Conservation (phyloP, 2,888 invertebrate genomes). For the Meandrusa payeni region DNA sequence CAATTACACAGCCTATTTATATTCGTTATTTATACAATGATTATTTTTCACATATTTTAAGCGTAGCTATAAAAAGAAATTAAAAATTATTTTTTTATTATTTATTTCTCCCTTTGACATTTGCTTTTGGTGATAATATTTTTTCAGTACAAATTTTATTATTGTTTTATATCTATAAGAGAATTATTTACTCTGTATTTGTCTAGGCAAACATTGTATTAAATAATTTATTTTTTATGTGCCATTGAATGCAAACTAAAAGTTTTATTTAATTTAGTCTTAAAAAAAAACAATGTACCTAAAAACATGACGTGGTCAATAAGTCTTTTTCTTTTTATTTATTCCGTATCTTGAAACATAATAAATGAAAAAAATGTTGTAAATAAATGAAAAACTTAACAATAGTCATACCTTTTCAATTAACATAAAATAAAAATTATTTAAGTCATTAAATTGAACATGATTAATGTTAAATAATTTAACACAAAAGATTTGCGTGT, state of each 20-base stretch:
- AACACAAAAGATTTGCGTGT: too few relatives aligned
- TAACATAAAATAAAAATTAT: too few relatives aligned
- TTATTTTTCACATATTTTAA: too few relatives aligned
- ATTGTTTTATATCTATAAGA: not conserved
- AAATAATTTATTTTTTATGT: constrained; percentile 5
- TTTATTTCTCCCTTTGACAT: constrained; percentile 2
- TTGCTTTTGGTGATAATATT: not conserved
- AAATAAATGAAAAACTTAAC: constrained; percentile 12
- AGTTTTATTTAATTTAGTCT: constrained; percentile 3
- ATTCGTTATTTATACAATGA: too few relatives aligned
- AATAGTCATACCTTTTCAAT: constrained; percentile 25
- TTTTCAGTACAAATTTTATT: constrained; percentile 23
- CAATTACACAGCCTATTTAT: too few relatives aligned
- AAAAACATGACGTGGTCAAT: constrained; percentile 14
- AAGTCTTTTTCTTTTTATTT: constrained; percentile 1
- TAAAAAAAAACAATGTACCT: constrained; percentile 15
- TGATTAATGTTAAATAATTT: too few relatives aligned
- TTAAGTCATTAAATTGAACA: too few relatives aligned
- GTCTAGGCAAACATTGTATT: too few relatives aligned
- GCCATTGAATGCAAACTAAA: constrained; percentile 22
- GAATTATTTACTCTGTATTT: not conserved
- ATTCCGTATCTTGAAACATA: too few relatives aligned
- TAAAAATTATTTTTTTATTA: not conserved
- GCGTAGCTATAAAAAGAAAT: too few relatives aligned
- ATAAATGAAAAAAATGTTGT: not conserved